Evolutionary conservation across 92 coral and sea anemone genomes (phyloP).

Genomic region (Galaxea fascicularis): DNA sequence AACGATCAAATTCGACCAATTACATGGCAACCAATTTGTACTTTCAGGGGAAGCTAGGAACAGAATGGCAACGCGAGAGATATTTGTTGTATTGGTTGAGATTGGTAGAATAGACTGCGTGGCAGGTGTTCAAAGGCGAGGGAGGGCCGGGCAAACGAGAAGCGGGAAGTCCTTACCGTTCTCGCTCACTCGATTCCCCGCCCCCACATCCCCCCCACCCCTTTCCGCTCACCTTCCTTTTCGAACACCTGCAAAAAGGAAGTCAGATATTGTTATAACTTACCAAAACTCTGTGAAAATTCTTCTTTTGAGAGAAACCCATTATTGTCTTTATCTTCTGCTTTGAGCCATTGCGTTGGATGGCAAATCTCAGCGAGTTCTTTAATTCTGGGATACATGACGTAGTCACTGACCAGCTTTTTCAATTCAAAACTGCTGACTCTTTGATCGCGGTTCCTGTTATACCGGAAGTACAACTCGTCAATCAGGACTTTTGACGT

Average conservation of each 20-base stretch:
- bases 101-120: too few species aligned
- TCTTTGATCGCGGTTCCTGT: constrained; percentile 45
- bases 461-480: constrained; percentile 63
- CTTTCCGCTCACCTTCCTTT: too few species aligned
- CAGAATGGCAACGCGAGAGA: too few species aligned
- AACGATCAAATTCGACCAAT: too few species aligned
- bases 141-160: neutral
- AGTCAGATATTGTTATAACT: neutral
- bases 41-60: too few species aligned
- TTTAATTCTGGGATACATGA: constrained; percentile 38
- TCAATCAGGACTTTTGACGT: constrained; percentile 51
- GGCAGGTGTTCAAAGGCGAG: too few species aligned
- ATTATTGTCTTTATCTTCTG: constrained; percentile 33
- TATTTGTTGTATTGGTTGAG: too few species aligned
- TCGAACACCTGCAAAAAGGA: neutral
- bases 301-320: constrained; percentile 44
- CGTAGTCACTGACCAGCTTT: constrained; percentile 40
- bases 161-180: neutral
- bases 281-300: constrained; percentile 46
- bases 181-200: too few species aligned
- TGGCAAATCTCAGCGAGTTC: constrained; percentile 38
- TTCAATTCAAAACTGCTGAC: constrained; percentile 38
- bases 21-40: too few species aligned
- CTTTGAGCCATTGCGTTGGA: constrained; percentile 32
- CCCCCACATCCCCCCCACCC: too few species aligned